Conservation (phyloP, 2,797 vertebrate species). For the Pachyuromys duprasi region DNA sequence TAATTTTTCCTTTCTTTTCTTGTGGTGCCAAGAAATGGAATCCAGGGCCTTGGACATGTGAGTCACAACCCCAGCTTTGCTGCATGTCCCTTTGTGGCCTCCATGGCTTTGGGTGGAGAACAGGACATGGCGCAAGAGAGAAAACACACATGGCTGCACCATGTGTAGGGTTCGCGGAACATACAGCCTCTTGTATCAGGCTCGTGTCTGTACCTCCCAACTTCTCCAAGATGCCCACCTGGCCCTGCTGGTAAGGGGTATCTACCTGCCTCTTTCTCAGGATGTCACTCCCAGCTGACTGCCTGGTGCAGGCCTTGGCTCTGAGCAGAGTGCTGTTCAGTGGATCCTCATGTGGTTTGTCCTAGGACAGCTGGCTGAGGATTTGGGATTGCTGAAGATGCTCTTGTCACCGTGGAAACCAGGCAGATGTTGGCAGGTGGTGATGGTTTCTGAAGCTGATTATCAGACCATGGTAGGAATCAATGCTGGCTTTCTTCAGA, state of each 20-base stretch:
- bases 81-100: not conserved
- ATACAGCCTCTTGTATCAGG: not conserved
- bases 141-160: not conserved
- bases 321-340: no score
- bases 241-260: not conserved
- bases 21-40: not conserved
- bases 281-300: not conserved
- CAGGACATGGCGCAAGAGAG: not conserved
- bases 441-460: not conserved
- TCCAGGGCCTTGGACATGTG: not conserved
- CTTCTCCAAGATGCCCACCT: not conserved
- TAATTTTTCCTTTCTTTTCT: not conserved
- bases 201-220: rapidly evolving
- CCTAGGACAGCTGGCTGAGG: not conserved
- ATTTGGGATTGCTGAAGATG: not conserved
- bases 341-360: rapidly evolving
- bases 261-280: not conserved
- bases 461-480: not conserved
- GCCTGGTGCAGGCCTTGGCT: not conserved
- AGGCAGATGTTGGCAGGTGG: not conserved
- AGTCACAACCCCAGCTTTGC: not conserved
- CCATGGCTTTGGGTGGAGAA: not conserved
- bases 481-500: not conserved
- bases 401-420: not conserved
- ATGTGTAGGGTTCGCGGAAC: not conserved